Evolutionary conservation across 2,113 vertebrate genomes (phyloP).

Genomic region (Phalacrocorax pelagicus): DNA sequence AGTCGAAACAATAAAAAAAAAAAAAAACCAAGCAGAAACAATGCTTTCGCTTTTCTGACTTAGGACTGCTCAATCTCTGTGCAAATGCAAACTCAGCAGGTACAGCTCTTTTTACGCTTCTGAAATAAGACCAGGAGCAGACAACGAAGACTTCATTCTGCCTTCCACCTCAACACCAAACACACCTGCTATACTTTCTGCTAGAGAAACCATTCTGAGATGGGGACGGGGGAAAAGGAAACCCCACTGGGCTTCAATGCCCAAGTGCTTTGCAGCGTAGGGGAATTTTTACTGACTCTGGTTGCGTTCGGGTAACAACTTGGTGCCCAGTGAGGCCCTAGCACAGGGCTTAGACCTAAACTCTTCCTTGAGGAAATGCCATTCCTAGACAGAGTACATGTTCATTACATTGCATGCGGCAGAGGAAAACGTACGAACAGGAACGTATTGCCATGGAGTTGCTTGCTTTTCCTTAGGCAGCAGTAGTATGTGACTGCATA

Average conservation of each 20-base stretch:
- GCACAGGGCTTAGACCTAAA: background rate
- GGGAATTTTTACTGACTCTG: background rate
- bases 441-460: fast-evolving
- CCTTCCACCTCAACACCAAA: background rate
- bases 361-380: background rate
- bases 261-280: background rate
- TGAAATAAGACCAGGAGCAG: background rate
- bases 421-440: background rate
- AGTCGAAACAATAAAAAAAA: background rate
- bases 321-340: background rate
- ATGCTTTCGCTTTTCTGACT: background rate
- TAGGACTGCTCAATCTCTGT: background rate
- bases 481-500: background rate
- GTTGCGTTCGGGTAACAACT: background rate
- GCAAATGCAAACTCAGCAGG: background rate
- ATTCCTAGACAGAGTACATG: fast-evolving
- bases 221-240: background rate
- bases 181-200: background rate
- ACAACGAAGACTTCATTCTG: background rate
- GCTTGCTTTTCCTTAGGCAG: background rate
- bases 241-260: background rate
- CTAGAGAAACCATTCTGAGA: background rate
- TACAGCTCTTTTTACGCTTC: background rate
- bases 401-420: background rate
- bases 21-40: background rate